Evolutionary conservation across 2,113 vertebrate species (phyloP), one percentile per base, ranked within the genome.

Genomic region (Stomatorhinus ivindoensis): DNA sequence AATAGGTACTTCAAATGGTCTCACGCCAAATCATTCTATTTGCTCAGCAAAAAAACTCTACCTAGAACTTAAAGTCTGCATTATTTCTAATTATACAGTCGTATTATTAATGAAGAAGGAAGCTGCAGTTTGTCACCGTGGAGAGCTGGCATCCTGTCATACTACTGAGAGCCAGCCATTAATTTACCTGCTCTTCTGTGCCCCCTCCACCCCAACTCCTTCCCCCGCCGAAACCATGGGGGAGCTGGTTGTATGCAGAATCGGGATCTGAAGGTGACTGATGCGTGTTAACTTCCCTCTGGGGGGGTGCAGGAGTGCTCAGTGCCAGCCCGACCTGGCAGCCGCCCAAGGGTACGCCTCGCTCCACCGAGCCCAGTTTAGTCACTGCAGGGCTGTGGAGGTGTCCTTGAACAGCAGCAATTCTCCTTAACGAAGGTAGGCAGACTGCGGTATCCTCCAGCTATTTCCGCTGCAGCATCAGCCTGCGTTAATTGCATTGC

Each of bases 71-170:
- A 84, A 44, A 84, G 82, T 84, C 44, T 84, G 21, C 21, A 46
- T 84, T 11, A 44, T 47, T 46, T 84, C 82, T 84, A 84, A 84
- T 84, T 84, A 47, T 84, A 84, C n/a, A 46, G 82, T 8, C 47
- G 82, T 44, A 84, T 84, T 84, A 84, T 84, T 84, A 84, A 84
- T 84, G 82, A 84, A 84, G 82, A 84, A 84, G 19, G 44, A 84
- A 84, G 82, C 44, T 47, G 82, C 82, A 48, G 42, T 48, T 85
- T 44, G 82, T 86, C 46, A 86, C 84, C 48, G n/a, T 19, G 27
- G 48, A 17, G 46, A 86, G 19, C 46, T 17, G 48, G 48, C 85
- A 86, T 27, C 48, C 11, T 53, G 85, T 87, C 85, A 87, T 87
- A 35, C 15, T 6, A 35, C 47, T 31, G n/a, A 19, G 46, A 51